Conservation (phyloP, 1,140 invertebrate species). For the Pseudomyrmex pallidus region DNA sequence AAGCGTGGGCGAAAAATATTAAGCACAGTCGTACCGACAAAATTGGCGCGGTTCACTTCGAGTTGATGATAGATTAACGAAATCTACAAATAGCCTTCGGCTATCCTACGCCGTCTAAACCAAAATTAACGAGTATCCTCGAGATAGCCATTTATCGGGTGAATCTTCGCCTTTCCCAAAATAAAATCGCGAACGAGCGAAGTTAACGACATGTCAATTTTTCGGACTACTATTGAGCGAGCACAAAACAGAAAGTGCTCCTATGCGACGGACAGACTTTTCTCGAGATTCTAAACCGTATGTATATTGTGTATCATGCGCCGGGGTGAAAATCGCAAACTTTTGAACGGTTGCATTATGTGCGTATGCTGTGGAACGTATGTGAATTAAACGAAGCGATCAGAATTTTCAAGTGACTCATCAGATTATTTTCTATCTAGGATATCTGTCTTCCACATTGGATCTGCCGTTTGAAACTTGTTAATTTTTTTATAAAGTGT, state of each 20-base stretch:
- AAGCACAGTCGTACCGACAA: slow-evolving; percentile 91
- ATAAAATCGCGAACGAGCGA: slow-evolving; percentile 47
- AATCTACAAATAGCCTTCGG: slow-evolving; percentile 13
- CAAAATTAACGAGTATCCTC: slow-evolving; percentile 10
- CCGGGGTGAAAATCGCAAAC: background rate
- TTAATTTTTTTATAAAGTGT: background rate
- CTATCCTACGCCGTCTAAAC: slow-evolving; percentile 18
- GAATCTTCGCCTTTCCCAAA: slow-evolving; percentile 61
- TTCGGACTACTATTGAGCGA: slow-evolving; percentile 39
- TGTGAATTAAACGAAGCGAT: background rate
- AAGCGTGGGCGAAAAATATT: slow-evolving; percentile 96
- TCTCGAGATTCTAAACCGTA: background rate
- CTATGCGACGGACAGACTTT: slow-evolving; percentile 1
- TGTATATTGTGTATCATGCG: background rate
- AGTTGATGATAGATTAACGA: slow-evolving; percentile 93
- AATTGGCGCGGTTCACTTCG: slow-evolving; percentile 94
- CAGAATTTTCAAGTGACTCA: background rate
- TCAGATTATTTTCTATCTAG: background rate
- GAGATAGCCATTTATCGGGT: background rate
- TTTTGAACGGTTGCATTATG: slow-evolving; percentile 20
- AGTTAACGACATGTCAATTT: slow-evolving; percentile 27
- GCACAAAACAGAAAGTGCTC: slow-evolving; percentile 57
- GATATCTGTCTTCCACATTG: background rate
- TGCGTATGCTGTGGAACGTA: background rate
- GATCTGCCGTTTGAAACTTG: slow-evolving; percentile 15